Conservation (phyloP, 2,888 invertebrate genomes). For the Alitta virens region DNA sequence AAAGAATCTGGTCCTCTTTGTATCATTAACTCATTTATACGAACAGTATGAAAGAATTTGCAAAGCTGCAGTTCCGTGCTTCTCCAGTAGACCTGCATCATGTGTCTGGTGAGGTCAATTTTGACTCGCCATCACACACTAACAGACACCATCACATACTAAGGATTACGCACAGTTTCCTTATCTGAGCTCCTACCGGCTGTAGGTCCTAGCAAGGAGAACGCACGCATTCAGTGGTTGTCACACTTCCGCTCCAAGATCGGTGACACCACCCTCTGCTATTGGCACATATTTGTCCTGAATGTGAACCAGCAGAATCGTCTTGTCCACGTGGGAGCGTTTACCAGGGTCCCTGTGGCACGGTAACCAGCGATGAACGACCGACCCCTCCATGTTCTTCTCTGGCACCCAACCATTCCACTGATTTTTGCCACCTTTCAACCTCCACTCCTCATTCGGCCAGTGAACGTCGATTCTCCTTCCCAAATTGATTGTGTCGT, state of each 20-base stretch:
- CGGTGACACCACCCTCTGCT: constrained; percentile 77
- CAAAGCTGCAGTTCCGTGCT: no score
- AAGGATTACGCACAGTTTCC: no score
- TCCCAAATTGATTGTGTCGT: constrained; percentile 87
- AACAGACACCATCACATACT: no score
- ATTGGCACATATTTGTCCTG: constrained; percentile 91
- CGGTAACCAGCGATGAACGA: constrained; percentile 92
- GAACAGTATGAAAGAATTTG: no score
- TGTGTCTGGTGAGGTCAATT: no score
- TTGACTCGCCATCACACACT: no score
- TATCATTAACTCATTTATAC: no score
- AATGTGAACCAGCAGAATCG: constrained; percentile 86
- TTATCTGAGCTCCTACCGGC: no score
- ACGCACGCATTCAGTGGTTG: neutral
- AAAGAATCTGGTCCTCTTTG: no score
- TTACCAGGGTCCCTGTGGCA: constrained; percentile 83
- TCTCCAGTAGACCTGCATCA: no score
- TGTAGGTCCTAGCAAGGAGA: no score
- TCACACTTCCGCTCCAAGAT: constrained; percentile 50
- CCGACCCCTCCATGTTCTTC: constrained; percentile 86
- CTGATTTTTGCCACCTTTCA: constrained; percentile 79
- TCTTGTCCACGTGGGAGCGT: constrained; percentile 88
- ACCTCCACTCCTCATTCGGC: constrained; percentile 87
- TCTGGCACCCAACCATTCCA: constrained; percentile 91
- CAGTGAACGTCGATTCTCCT: constrained; percentile 90